Percentiles rank a stretch among this genome's conserved stretches.
These are phyloP conservation scores for Deilephila elpenor DNA, from an alignment of 2,888 invertebrate species.

Conservation along the genomic window DNA sequence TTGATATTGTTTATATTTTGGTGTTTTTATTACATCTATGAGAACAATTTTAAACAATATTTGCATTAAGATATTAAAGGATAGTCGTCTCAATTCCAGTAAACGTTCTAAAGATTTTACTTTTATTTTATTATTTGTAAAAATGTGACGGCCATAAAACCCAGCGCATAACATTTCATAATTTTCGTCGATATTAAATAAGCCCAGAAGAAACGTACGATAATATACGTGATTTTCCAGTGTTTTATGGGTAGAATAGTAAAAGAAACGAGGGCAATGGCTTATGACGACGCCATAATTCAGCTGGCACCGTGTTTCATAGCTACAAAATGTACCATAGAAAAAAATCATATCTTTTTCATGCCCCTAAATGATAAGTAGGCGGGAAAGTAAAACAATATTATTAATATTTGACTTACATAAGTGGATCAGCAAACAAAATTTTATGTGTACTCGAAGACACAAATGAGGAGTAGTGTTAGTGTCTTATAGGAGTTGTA, in stretches of 20 bases:
- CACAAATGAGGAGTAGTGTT: not conserved
- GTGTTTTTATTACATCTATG: no score
- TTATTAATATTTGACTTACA: not conserved
- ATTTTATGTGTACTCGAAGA: conserved; percentile 12
- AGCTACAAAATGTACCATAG: conserved; percentile 32
- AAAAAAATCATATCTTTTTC: conserved; percentile 20
- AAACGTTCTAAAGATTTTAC: not conserved
- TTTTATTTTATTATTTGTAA: not conserved
- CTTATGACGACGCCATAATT: conserved; percentile 45
- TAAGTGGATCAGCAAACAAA: not conserved
- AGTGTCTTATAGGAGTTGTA: no score
- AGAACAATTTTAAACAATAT: not conserved
- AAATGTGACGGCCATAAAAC: not conserved
- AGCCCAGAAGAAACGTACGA: conserved; percentile 32
- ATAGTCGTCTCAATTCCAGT: not conserved
- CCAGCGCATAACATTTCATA: conserved; percentile 29
- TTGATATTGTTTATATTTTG: no score
- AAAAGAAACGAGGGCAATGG: conserved; percentile 61
- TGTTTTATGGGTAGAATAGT: conserved; percentile 60
- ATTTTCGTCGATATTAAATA: conserved; percentile 41
- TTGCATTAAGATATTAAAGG: not conserved
- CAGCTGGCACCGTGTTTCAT: conserved; percentile 38
- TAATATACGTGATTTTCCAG: conserved; percentile 48
- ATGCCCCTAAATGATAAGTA: conserved; percentile 2
- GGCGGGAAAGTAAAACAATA: not conserved